A percentile compares a stretch with the other conserved stretches of the same genome.
These are phyloP conservation scores for Anoura caudifer DNA, from an alignment of 2,113 vertebrate species.

Conservation along the genomic window DNA sequence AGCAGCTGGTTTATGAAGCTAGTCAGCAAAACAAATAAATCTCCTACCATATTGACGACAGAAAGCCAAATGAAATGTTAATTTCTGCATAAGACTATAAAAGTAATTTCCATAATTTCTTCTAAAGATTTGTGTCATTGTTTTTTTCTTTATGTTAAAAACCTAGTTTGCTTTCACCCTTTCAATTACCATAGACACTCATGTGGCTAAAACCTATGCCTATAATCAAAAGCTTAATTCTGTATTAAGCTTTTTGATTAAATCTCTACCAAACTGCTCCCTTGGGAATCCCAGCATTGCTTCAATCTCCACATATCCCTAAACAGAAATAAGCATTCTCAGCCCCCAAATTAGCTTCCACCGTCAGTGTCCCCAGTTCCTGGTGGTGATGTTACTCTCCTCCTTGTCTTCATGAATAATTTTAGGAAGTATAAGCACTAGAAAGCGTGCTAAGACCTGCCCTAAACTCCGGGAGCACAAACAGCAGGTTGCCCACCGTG, in stretches of 20 bases:
- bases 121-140: neutral
- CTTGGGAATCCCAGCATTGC: neutral
- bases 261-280: neutral
- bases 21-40: neutral
- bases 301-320: neutral
- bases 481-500: too few relatives aligned
- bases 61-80: constrained; percentile 16
- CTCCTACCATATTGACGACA: neutral
- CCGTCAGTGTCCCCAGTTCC: neutral
- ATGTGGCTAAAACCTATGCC: neutral
- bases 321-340: neutral
- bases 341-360: neutral
- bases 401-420: neutral
- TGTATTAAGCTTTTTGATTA: too few relatives aligned
- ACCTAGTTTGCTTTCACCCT: neutral
- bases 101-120: neutral
- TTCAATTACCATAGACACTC: neutral
- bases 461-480: neutral
- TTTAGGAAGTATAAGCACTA: neutral
- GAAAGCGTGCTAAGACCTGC: neutral
- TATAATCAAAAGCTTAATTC: neutral
- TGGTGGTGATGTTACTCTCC: neutral
- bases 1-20: neutral
- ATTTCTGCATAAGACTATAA: neutral
- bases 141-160: neutral